These are phyloP conservation scores for Bubo bubo DNA, from an alignment of 2,113 vertebrate species.

Conservation along the genomic window DNA sequence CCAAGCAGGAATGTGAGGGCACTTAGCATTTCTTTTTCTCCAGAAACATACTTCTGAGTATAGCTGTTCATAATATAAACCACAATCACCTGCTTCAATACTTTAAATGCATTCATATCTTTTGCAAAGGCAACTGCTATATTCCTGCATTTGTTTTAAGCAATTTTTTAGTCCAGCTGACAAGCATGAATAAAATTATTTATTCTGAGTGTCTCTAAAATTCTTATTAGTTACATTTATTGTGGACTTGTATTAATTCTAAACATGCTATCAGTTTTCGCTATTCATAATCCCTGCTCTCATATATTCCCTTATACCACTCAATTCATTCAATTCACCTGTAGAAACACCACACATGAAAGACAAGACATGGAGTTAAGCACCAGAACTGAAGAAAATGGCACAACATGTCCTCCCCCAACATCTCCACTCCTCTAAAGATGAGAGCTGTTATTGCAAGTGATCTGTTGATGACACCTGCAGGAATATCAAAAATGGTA, in stretches of 20 bases:
- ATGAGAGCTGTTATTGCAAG: neutral
- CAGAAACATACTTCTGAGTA: slow-evolving; percentile 3
- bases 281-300: neutral
- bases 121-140: neutral
- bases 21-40: neutral
- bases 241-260: neutral
- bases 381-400: neutral
- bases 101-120: neutral
- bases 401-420: neutral
- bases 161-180: slow-evolving; percentile 55
- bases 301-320: neutral
- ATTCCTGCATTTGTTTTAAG: slow-evolving; percentile 24
- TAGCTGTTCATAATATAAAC: neutral
- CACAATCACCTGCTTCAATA: neutral
- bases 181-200: slow-evolving; percentile 51
- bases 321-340: neutral
- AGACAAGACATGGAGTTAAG: neutral
- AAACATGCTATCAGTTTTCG: neutral
- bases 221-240: slow-evolving; percentile 51
- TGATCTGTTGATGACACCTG: neutral
- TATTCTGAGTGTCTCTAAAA: slow-evolving; percentile 19
- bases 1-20: neutral
- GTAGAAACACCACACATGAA: neutral
- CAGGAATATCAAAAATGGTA: neutral
- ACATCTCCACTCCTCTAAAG: neutral